phyloP scores from a whole-genome alignment of 2,797 vertebrate species.

The Alfaro cultratus region DNA sequence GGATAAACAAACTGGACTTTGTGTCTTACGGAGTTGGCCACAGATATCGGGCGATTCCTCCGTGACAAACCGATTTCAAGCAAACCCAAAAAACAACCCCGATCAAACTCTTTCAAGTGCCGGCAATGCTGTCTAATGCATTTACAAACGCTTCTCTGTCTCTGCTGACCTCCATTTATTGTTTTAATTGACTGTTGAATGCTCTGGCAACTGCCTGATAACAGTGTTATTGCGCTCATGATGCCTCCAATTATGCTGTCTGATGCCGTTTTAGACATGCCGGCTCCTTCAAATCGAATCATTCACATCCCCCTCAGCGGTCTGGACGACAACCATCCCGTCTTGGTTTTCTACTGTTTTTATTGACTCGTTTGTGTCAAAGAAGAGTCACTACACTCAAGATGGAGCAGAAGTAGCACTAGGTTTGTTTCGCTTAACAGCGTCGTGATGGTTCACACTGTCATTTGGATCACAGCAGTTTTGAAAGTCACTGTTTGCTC shows the following conservation, averaged over 20 bases:
- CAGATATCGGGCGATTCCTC: background rate
- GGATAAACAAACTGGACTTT: background rate
- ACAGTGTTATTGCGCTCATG: background rate
- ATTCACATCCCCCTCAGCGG: background rate
- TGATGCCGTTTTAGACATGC: slow-evolving; percentile 14
- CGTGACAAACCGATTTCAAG: background rate
- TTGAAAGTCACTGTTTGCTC: slow-evolving; percentile 3
- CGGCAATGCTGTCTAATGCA: background rate
- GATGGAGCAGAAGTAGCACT: background rate
- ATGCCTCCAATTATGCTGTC: background rate
- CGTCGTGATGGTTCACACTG: no score
- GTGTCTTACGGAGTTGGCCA: background rate
- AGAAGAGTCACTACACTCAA: background rate
- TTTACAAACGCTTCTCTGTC: background rate
- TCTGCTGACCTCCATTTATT: background rate
- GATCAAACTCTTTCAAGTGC: background rate
- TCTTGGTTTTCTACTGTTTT: background rate
- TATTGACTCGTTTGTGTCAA: background rate
- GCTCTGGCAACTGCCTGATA: background rate
- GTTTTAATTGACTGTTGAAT: background rate
- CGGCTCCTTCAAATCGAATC: background rate
- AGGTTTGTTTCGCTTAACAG: background rate
- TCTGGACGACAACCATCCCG: background rate
- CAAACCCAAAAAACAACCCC: background rate
- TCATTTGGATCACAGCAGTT: background rate